These are phyloP conservation scores for Halyomorpha halys DNA, from an alignment of 1,140 invertebrate genomes.

Conservation along the genomic window DNA sequence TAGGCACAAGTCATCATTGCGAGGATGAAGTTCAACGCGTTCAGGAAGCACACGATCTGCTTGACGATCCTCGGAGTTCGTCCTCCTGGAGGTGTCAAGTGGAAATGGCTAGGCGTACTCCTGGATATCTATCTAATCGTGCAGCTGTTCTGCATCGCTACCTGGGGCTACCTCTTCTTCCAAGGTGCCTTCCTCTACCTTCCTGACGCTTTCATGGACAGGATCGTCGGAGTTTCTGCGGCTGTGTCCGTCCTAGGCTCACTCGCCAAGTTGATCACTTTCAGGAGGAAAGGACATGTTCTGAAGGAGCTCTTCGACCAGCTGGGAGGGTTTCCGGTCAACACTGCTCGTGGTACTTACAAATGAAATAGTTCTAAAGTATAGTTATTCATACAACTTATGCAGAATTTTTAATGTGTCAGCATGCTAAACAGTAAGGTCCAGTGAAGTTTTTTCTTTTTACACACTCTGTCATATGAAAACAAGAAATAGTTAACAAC, in stretches of 20 bases:
- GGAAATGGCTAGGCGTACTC: not conserved
- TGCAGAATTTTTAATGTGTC: too few species aligned
- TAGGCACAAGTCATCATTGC: too few species aligned
- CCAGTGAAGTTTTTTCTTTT: too few species aligned
- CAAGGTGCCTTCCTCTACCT: not conserved
- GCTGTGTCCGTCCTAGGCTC: not conserved
- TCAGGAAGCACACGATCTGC: slow-evolving; percentile 4
- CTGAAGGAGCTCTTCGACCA: not conserved
- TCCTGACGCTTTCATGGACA: not conserved
- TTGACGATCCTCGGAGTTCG: not conserved
- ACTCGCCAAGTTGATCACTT: not conserved
- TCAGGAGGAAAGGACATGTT: not conserved
- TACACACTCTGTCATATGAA: too few species aligned
- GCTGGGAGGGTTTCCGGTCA: not conserved
- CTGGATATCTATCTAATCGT: not conserved
- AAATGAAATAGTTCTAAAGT: too few species aligned
- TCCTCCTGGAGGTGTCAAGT: not conserved
- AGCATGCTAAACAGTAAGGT: too few species aligned
- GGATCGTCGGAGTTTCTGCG: not conserved
- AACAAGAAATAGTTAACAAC: too few species aligned
- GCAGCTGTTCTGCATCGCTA: not conserved
- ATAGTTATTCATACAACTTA: too few species aligned
- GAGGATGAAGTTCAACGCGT: slow-evolving; percentile 3
- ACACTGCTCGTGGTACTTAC: not conserved
- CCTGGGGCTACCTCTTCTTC: not conserved